phyloP scores from a whole-genome alignment of 2,888 invertebrate genomes.

The Lasioglossum oenotherae region DNA sequence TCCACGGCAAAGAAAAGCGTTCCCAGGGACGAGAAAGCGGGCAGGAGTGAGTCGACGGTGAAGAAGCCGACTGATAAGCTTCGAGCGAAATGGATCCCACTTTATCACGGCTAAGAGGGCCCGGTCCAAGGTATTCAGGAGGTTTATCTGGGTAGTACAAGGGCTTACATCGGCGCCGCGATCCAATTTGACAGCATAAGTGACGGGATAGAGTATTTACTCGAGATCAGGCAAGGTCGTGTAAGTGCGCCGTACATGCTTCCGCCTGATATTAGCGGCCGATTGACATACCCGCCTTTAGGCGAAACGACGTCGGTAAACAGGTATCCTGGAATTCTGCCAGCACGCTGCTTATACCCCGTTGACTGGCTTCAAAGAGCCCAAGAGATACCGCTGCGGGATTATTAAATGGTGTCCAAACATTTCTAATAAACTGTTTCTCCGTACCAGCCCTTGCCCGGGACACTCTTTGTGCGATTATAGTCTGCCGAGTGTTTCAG shows the following conservation, averaged over 20 bases:
- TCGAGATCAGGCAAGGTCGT: conserved; percentile 53
- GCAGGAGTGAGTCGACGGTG: not conserved
- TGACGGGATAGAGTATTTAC: conserved; percentile 64
- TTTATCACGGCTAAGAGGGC: conserved; percentile 60
- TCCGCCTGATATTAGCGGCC: conserved; percentile 48
- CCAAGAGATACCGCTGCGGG: not conserved
- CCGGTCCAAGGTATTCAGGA: conserved; percentile 40
- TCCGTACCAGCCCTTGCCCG: no score
- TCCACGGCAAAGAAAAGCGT: not conserved
- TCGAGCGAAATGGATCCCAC: conserved; percentile 61
- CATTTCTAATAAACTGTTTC: not conserved
- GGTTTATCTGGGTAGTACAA: conserved; percentile 63
- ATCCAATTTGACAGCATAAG: conserved; percentile 66
- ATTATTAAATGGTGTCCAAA: conserved; percentile 3
- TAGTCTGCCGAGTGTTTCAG: not conserved
- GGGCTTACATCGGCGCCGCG: conserved; percentile 54
- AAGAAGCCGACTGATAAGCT: conserved; percentile 58
- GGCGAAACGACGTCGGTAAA: conserved; percentile 31
- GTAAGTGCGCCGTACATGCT: conserved; percentile 46
- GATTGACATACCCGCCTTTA: conserved; percentile 56
- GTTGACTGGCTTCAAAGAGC: conserved; percentile 7
- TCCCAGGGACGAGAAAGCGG: not conserved
- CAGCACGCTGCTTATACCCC: not conserved
- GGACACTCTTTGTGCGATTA: not conserved
- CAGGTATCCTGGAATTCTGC: conserved; percentile 27